Conservation (phyloP, 2,797 vertebrate species). For the Rachycentron canadum region DNA sequence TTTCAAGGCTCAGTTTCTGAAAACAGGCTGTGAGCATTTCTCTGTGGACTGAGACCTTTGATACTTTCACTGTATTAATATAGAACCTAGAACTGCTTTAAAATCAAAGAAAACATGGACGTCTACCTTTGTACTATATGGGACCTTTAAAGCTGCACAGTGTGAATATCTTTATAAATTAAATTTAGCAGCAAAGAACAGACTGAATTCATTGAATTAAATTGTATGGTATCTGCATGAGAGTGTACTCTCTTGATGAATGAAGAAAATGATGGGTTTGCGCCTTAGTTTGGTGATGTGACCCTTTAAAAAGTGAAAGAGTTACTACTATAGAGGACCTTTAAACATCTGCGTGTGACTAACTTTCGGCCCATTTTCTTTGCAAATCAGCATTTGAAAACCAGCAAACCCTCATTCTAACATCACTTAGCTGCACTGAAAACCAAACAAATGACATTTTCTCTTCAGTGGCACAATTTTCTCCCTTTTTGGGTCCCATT, state of each 20-base stretch:
- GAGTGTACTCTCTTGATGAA: too few species aligned
- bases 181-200: neutral
- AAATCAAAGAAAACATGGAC: too few species aligned
- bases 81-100: too few species aligned
- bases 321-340: too few species aligned
- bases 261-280: neutral
- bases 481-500: constrained; percentile 14
- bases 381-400: constrained; percentile 10
- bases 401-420: constrained; percentile 2
- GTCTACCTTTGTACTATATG: too few species aligned
- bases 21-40: too few species aligned
- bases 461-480: constrained; percentile 27
- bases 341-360: neutral
- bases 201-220: neutral
- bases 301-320: neutral
- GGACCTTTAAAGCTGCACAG: neutral
- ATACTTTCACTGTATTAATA: too few species aligned
- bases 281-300: neutral
- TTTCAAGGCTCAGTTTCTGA: too few species aligned
- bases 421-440: constrained; percentile 8
- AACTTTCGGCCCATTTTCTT: neutral
- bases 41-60: too few species aligned
- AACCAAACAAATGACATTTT: constrained; percentile 30
- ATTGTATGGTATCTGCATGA: neutral
- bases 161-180: neutral